Evolutionary conservation across 2,888 invertebrate species (phyloP).

Genomic region (Pinctada fucata): DNA sequence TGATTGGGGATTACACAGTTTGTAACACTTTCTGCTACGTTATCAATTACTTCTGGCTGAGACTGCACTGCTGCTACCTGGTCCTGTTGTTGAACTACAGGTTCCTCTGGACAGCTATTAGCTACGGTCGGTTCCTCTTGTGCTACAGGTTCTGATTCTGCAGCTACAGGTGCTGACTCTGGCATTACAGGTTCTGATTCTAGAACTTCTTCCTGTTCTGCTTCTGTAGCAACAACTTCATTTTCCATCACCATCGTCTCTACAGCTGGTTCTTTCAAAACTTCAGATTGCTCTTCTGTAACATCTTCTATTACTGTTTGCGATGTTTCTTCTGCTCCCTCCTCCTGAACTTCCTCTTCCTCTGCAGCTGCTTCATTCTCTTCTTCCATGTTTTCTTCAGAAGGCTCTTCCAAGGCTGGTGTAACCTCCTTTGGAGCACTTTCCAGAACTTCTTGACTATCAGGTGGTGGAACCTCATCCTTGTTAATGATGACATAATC

Average conservation of each 20-base stretch:
- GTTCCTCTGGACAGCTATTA: conserved; percentile 1
- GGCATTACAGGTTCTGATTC: neutral
- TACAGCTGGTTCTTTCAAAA: neutral
- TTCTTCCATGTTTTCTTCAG: neutral
- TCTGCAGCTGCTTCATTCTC: neutral
- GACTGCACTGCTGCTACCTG: neutral
- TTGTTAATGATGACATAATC: conserved; percentile 68
- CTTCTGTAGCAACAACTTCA: neutral
- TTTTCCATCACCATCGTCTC: neutral
- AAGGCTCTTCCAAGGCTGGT: conserved; percentile 4
- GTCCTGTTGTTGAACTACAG: neutral
- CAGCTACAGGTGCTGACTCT: neutral
- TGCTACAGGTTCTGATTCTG: conserved; percentile 1
- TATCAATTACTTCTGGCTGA: neutral
- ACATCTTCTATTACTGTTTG: neutral
- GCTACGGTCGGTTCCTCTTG: neutral
- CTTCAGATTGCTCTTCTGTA: conserved; percentile 6
- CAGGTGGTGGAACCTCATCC: conserved; percentile 62
- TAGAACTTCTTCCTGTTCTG: neutral
- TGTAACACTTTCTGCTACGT: neutral
- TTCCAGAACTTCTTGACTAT: conserved; percentile 60
- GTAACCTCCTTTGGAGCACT: conserved; percentile 48
- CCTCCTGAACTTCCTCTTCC: neutral
- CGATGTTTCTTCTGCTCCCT: neutral
- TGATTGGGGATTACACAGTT: conserved; percentile 2